Percentiles rank a stretch among this genome's conserved stretches.
Conservation (phyloP, 2,797 vertebrate species). For the Phrynocephalus vlangalii region DNA sequence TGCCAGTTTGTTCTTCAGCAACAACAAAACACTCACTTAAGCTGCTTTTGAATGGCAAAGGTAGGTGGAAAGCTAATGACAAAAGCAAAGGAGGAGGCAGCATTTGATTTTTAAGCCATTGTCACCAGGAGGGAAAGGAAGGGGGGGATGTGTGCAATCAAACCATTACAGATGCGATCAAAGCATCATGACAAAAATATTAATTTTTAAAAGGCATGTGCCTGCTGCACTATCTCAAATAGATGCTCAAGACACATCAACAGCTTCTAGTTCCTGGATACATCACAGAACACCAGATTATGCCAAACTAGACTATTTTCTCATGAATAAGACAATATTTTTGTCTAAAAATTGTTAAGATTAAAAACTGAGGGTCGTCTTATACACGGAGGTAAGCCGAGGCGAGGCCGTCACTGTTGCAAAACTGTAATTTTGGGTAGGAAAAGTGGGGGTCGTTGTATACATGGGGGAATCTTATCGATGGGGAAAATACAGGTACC, state of each 20-base stretch:
- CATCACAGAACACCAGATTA: background rate
- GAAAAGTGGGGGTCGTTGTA: too few species aligned
- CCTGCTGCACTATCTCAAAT: background rate
- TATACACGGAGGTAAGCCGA: too few species aligned
- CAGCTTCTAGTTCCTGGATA: background rate
- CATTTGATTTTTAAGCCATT: constrained; percentile 1
- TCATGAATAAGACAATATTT: background rate
- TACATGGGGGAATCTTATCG: too few species aligned
- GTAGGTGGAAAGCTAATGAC: background rate
- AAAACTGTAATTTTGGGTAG: too few species aligned
- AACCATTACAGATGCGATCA: background rate
- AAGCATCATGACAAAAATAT: background rate
- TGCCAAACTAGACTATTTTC: too few species aligned
- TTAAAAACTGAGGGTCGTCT: too few species aligned
- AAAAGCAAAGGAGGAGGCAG: background rate
- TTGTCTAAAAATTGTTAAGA: background rate
- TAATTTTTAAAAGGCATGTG: background rate
- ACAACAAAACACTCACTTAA: constrained; percentile 27
- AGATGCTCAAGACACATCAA: background rate
- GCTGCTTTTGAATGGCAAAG: constrained; percentile 5
- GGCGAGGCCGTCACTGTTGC: too few species aligned
- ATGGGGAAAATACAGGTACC: too few species aligned
- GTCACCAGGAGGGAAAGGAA: background rate
- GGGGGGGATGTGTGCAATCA: background rate
- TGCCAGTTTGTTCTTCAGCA: constrained; percentile 27